These are phyloP conservation scores for Lontra canadensis DNA, from an alignment of 2,113 vertebrate genomes.

Conservation along the genomic window DNA sequence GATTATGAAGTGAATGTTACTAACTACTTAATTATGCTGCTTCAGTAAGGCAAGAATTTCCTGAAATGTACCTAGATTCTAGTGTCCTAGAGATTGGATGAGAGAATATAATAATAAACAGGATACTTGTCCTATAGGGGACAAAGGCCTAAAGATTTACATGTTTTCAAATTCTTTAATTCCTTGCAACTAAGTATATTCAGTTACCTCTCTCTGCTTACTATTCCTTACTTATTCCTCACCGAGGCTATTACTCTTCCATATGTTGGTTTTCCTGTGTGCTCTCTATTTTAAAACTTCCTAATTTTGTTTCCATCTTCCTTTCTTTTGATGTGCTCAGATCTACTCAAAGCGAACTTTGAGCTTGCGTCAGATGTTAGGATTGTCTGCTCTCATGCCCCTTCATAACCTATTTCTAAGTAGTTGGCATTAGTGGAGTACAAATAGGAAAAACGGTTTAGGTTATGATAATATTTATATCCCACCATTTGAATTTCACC, in stretches of 20 bases:
- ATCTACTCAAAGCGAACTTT: background rate
- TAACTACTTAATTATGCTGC: background rate
- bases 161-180: background rate
- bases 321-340: background rate
- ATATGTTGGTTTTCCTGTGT: background rate
- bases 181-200: background rate
- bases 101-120: background rate
- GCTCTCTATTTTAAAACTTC: background rate
- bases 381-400: background rate
- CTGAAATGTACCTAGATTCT: background rate
- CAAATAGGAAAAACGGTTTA: background rate
- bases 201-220: background rate
- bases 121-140: background rate
- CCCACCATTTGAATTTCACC: background rate
- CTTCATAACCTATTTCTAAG: background rate
- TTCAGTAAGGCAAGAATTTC: background rate
- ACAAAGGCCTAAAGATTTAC: background rate
- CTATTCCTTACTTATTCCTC: background rate
- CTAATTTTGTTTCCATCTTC: background rate
- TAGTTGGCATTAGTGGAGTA: background rate
- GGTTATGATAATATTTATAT: background rate
- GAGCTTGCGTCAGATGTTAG: background rate
- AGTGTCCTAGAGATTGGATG: background rate
- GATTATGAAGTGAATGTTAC: background rate
- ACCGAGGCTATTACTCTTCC: background rate